Evolutionary conservation across 2,113 vertebrate genomes (phyloP).

Genomic region (Paracanthobrama guichenoti): DNA sequence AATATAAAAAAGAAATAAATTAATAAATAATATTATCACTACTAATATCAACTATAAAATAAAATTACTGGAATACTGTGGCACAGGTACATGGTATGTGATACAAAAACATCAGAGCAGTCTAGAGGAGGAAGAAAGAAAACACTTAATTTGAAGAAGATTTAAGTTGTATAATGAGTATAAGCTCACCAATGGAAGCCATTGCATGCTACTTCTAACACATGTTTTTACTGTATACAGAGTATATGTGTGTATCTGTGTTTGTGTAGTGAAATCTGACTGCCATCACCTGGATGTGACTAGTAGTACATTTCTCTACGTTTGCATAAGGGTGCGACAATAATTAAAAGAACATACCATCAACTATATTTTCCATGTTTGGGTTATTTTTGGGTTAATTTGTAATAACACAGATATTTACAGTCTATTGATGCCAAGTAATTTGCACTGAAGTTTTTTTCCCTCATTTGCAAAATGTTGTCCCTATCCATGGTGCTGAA

Average conservation of each 20-base stretch:
- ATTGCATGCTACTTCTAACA: neutral
- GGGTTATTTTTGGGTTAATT: neutral
- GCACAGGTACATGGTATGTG: neutral
- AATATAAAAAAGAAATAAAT: too few species aligned
- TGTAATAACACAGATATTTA: neutral
- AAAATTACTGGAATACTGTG: neutral
- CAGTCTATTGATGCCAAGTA: neutral
- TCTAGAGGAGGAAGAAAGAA: neutral
- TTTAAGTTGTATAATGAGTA: neutral
- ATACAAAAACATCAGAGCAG: neutral
- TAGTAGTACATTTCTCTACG: neutral
- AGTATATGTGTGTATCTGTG: neutral
- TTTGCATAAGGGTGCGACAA: neutral
- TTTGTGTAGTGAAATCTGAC: neutral
- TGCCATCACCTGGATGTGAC: conserved; percentile 22
- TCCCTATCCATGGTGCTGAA: conserved; percentile 23
- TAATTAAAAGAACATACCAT: neutral
- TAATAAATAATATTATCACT: too few species aligned
- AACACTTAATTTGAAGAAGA: neutral
- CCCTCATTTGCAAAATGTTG: neutral
- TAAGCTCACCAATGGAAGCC: neutral
- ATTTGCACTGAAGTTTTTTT: neutral
- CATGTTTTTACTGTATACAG: neutral
- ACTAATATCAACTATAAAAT: neutral
- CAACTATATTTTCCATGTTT: neutral